Conservation (phyloP, 2,797 vertebrate species). For the Darevskia nairensis region DNA sequence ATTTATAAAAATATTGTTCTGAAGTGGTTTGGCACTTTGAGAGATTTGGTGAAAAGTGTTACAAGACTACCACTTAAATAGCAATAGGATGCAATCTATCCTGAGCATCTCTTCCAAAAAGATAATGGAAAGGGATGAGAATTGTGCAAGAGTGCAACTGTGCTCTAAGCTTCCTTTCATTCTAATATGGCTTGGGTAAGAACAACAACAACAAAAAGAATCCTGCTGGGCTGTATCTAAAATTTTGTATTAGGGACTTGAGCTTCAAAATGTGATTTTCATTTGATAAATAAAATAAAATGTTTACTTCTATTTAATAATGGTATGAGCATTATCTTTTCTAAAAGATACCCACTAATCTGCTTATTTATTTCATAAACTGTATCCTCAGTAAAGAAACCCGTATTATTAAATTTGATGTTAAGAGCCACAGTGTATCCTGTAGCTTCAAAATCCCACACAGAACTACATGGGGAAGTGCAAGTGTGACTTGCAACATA, state of each 20-base stretch:
- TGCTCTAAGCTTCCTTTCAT: neutral
- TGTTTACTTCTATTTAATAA: neutral
- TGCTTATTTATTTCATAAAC: neutral
- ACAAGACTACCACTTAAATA: neutral
- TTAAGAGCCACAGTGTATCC: neutral
- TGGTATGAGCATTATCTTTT: neutral
- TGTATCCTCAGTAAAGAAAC: neutral
- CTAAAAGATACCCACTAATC: neutral
- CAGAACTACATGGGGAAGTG: neutral
- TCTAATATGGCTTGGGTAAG: neutral
- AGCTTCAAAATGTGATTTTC: neutral
- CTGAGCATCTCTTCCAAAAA: neutral
- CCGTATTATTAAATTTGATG: neutral
- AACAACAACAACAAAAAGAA: neutral
- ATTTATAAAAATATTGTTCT: constrained; percentile 15
- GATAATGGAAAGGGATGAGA: neutral
- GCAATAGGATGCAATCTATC: neutral
- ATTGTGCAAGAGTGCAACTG: neutral
- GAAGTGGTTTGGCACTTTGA: constrained; percentile 1
- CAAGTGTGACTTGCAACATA: too few species aligned
- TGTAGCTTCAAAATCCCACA: neutral
- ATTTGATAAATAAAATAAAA: neutral
- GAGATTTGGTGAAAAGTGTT: constrained; percentile 5
- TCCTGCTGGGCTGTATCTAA: neutral
- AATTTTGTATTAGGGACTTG: neutral